Base-by-base conservation (phyloP, 2,888 invertebrate genomes). In the Acholoe squamosa region DNA sequence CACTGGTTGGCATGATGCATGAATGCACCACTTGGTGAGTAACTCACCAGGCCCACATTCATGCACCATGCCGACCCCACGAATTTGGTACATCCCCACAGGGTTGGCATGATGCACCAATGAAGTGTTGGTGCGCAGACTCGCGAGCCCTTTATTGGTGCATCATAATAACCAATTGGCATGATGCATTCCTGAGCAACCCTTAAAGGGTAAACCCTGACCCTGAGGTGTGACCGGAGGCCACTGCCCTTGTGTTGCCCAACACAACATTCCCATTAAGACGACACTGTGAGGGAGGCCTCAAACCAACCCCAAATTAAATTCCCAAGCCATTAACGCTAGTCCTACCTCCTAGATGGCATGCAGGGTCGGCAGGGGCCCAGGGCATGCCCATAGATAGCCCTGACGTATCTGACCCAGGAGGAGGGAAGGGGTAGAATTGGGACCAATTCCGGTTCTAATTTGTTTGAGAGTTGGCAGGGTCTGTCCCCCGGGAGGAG, bases 391-490 rank as follows among this genome's bases (percentile, higher is more conserved):
- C 80, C 43, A 16, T n/a, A 80, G 43, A 80, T 80, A 33, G 33
- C 28, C 22, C 25, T 86, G 86, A 86, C 22, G 22, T 54, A 86
- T 86, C 54, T 86, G 12, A 54, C 86, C 54, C 28, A 1, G 54
- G 86, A 56, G 56, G 10, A 54, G 54, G 52, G 3, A 19, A 10
- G 56, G n/a, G 52, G 51, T 10, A 3, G 52, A 86, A 56, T 56
- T 54, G 86, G 52, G 86, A 86, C 52, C 86, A 86, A 86, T 86
- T 86, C 54, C 86, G 86, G 31, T 86, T 86, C 54, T 86, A 86
- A 86, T 86, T 86, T 86, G 86, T 86, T 86, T 54, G 86, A 86
- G 86, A 52, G 52, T 25, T 86, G 86, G 56, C 86, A 54, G 54
- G 86, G 52, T 28, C 28, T 0, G 14, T 86, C 54, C 54, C 56